Evolutionary conservation across 1,140 invertebrate species (phyloP).

Genomic region (Argopecten irradians): DNA sequence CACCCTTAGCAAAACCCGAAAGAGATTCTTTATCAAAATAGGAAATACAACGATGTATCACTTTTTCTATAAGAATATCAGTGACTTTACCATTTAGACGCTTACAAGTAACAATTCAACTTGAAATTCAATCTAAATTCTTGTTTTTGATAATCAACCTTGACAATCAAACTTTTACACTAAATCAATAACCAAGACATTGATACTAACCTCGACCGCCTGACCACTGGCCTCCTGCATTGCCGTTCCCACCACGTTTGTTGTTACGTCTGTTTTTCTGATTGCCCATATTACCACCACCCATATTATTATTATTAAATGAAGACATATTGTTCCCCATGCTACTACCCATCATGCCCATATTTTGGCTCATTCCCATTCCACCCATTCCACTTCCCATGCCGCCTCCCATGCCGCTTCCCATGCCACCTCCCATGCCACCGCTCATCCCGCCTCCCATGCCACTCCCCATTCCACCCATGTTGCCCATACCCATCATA

Average conservation of each 20-base stretch:
- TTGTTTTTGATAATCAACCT: too few relatives aligned
- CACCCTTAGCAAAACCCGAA: too few relatives aligned
- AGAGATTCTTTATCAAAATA: too few relatives aligned
- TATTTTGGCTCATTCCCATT: neutral
- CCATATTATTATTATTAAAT: too few relatives aligned
- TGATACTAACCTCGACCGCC: neutral
- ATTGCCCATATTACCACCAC: neutral
- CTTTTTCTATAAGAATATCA: too few relatives aligned
- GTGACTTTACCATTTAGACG: too few relatives aligned
- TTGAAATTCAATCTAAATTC: too few relatives aligned
- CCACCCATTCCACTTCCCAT: neutral
- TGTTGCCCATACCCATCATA: neutral
- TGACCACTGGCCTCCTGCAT: constrained; percentile 1
- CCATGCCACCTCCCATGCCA: neutral
- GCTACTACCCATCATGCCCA: neutral
- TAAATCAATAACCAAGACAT: neutral
- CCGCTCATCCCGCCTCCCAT: neutral
- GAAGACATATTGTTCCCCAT: neutral
- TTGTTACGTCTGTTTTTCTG: too few relatives aligned
- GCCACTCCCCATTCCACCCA: neutral
- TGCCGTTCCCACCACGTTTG: too few relatives aligned
- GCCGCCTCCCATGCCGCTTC: neutral
- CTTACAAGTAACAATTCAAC: too few relatives aligned
- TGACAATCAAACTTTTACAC: neutral
- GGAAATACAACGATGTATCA: too few relatives aligned